Evolutionary conservation across 1,140 invertebrate genomes (phyloP), one percentile per base, ranked within the genome.

Genomic region (Grapholita molesta): DNA sequence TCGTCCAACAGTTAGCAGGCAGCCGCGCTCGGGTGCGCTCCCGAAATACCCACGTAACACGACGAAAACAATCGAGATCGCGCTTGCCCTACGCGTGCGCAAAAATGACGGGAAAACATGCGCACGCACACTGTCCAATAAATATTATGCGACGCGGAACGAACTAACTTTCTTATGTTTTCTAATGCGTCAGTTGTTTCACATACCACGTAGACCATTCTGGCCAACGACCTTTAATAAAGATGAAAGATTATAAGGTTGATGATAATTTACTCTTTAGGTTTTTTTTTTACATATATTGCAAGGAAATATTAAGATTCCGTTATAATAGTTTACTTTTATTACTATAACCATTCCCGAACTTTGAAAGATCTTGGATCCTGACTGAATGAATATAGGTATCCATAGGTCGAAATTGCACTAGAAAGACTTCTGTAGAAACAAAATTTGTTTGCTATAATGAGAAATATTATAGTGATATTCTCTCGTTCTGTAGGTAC

Each of bases 1-100:
- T n/a, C n/a, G n/a, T n/a, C n/a, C 81, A 76, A 78, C 71, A 74
- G 82, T 72, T 81, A 78, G 82, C 77, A 78, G 52, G 30, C 69
- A 79, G 76, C 66, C 74, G 79, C 15, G 38, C 71, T 77, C 82
- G 82, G 74, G 53, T 30, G 67, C 81, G 77, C 74, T 86, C 80
- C 84, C 79, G 80, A 91, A 89, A 91, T 91, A 89, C 79, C 82
- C 79, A 80, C 87, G 83, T 84, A 89, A 91, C 86, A 89, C 87
- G 84, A 91, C 84, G 89, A 91, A 91, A 91, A 91, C 89, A 89
- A 91, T 91, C 86, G 82, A 82, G 77, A 78, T 76, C 84, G 87
- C 78, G 80, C 82, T 82, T 86, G 84, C 83, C 82, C 84, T 85
- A 78, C 79, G 78, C 77, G 76, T 76, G 72, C 75, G 80, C 85